Evolutionary conservation across 2,888 invertebrate species (phyloP).

Genomic region (Schizaphis graminum): DNA sequence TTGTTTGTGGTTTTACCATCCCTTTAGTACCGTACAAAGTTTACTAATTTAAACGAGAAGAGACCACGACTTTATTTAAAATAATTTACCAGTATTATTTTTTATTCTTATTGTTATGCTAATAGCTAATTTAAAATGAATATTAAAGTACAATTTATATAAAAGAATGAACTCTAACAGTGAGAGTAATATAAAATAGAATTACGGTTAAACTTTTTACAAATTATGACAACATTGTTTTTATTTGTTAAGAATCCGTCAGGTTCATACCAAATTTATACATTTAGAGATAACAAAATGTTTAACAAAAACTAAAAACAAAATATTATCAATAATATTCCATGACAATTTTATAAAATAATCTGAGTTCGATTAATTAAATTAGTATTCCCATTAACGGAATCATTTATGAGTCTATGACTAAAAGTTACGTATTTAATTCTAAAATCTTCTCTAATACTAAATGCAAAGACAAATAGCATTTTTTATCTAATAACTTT

Average conservation of each 20-base stretch:
- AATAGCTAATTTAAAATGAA: constrained; percentile 55
- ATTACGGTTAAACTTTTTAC: constrained; percentile 33
- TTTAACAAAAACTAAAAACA: background rate
- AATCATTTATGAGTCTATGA: background rate
- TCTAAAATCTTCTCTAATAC: background rate
- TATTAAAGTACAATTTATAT: constrained; percentile 28
- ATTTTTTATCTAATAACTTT: constrained; percentile 38
- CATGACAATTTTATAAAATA: background rate
- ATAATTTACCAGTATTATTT: constrained; percentile 51
- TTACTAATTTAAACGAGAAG: constrained; percentile 55
- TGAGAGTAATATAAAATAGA: constrained; percentile 3
- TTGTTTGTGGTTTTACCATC: constrained; percentile 49
- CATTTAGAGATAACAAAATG: background rate
- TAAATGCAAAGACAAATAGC: constrained; percentile 27
- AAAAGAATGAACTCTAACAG: constrained; percentile 11
- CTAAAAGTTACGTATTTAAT: background rate
- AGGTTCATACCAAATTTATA: background rate
- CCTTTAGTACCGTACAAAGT: constrained; percentile 40
- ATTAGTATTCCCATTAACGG: background rate
- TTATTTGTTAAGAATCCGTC: background rate
- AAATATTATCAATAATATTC: background rate
- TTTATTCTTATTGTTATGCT: constrained; percentile 31
- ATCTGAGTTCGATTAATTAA: background rate
- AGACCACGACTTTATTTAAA: constrained; percentile 57
- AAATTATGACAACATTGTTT: constrained; percentile 21